Evolutionary conservation across 2,797 vertebrate species (phyloP).

Genomic region (Gallinago stenura): DNA sequence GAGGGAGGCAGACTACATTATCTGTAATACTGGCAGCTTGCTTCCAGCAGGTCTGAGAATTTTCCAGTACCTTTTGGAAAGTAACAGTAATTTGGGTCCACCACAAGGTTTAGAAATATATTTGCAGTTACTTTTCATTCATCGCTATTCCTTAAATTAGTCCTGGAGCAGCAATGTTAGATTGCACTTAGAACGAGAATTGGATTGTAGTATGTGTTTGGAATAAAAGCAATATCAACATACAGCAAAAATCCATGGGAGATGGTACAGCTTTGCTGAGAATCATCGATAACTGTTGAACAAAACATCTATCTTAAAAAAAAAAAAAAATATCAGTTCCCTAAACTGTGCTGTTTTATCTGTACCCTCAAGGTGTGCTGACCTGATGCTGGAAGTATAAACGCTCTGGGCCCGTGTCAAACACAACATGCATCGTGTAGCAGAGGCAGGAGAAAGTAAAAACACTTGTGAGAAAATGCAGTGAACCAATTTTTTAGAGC

Average conservation of each 20-base stretch:
- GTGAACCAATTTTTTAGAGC: not conserved
- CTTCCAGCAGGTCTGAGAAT: not conserved
- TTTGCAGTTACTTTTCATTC: not conserved
- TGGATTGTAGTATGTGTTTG: not conserved
- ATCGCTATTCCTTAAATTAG: not conserved
- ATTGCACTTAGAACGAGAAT: not conserved
- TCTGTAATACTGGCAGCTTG: not conserved
- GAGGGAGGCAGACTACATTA: not conserved
- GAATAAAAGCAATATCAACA: not conserved
- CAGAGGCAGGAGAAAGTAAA: not conserved
- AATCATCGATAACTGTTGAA: not conserved
- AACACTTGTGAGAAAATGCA: not conserved
- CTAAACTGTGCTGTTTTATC: not conserved
- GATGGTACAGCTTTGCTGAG: not conserved
- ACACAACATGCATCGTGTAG: not conserved
- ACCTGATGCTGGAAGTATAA: not conserved
- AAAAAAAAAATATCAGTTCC: not conserved
- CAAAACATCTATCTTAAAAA: not conserved
- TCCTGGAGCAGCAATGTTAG: not conserved
- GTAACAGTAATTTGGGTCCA: not conserved
- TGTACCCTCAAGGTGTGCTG: not conserved
- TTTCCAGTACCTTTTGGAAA: not conserved
- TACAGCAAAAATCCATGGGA: rapidly evolving
- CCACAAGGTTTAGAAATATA: not conserved
- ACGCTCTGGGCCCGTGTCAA: not conserved